A percentile compares a stretch with the other conserved stretches of the same genome.
Evolutionary conservation across 1,140 invertebrate genomes (phyloP).

Genomic region (Danaus melanippus): DNA sequence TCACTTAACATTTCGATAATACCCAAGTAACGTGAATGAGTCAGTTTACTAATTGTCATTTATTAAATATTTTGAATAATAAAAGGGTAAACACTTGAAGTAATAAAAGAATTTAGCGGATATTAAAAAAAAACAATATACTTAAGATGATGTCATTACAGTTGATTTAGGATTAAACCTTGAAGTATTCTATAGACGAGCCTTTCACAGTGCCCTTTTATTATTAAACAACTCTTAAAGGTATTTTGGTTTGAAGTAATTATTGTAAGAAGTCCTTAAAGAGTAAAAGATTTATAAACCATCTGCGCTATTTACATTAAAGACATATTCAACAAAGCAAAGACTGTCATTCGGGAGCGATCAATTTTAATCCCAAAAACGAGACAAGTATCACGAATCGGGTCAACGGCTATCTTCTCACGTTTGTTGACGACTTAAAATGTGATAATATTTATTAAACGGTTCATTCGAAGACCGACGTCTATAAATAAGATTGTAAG

Average conservation of each 20-base stretch:
- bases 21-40: no score
- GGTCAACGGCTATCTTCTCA: slow-evolving; percentile 68
- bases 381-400: slow-evolving; percentile 67
- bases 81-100: no score
- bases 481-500: slow-evolving; percentile 62
- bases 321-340: slow-evolving; percentile 58
- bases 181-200: slow-evolving; percentile 36
- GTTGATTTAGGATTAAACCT: slow-evolving; percentile 42
- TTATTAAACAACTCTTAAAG: slow-evolving; percentile 57
- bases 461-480: slow-evolving; percentile 52
- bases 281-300: slow-evolving; percentile 40
- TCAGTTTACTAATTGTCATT: no score
- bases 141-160: slow-evolving; percentile 39
- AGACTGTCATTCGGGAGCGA: slow-evolving; percentile 50
- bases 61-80: no score
- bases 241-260: slow-evolving; percentile 51
- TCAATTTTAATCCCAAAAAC: slow-evolving; percentile 66
- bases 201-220: slow-evolving; percentile 44
- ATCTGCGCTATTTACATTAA: slow-evolving; percentile 59
- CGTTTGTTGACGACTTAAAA: slow-evolving; percentile 67
- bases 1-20: no score
- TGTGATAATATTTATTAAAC: slow-evolving; percentile 72
- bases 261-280: slow-evolving; percentile 43
- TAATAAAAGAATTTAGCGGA: slow-evolving; percentile 26
- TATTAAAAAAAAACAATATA: slow-evolving; percentile 29